Evolutionary conservation across 2,113 vertebrate species (phyloP).

Genomic region (Muscicapa adusta): DNA sequence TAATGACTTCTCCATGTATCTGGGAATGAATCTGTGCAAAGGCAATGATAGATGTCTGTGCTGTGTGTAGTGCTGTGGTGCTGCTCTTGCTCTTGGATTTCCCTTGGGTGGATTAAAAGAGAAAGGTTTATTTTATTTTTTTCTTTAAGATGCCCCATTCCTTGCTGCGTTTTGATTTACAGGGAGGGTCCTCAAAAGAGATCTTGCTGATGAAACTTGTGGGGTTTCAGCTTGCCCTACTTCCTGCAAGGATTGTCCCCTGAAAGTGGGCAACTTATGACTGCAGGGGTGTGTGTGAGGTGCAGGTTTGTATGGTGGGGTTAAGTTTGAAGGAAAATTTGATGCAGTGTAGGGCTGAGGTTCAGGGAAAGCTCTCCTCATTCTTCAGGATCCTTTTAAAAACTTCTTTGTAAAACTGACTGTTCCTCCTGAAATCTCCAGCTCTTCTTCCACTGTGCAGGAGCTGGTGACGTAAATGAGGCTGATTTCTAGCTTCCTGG

Average conservation of each 20-base stretch:
- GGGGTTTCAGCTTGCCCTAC: background rate
- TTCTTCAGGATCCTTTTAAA: background rate
- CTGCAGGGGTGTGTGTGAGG: background rate
- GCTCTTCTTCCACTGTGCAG: background rate
- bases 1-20: background rate
- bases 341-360: background rate
- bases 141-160: background rate
- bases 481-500: background rate
- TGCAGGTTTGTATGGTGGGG: background rate
- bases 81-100: slow-evolving; percentile 27
- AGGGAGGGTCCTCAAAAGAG: background rate
- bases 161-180: background rate
- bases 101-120: slow-evolving; percentile 37
- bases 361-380: background rate
- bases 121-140: background rate
- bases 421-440: background rate
- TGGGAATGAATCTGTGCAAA: slow-evolving; percentile 15
- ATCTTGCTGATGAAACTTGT: background rate
- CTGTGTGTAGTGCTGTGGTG: slow-evolving; percentile 22
- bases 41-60: background rate
- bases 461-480: background rate
- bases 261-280: background rate
- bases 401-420: background rate
- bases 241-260: background rate
- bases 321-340: background rate